Conservation (phyloP, 2,113 vertebrate genomes). For the Synodontis membranacea region DNA sequence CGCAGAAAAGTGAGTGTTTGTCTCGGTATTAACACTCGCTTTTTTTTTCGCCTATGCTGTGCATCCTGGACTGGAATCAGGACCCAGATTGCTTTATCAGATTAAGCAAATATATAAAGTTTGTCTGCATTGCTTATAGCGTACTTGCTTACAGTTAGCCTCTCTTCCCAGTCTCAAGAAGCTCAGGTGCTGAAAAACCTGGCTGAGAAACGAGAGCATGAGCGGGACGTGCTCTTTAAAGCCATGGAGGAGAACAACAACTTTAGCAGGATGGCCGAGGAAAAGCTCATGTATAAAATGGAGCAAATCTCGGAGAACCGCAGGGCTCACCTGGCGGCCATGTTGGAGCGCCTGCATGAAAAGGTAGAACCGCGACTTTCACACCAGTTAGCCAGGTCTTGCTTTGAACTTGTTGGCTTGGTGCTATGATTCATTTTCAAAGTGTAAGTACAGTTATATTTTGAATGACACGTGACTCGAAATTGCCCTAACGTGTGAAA, state of each 20-base stretch:
- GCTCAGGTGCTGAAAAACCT: constrained; percentile 88
- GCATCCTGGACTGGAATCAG: neutral
- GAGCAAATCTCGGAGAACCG: constrained; percentile 96
- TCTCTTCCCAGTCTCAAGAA: constrained; percentile 84
- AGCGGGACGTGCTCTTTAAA: constrained; percentile 93
- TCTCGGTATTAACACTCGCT: neutral
- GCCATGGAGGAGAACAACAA: constrained; percentile 98
- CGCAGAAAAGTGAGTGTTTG: constrained; percentile 82
- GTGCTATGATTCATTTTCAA: neutral
- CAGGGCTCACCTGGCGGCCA: constrained; percentile 87
- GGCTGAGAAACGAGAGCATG: constrained; percentile 91
- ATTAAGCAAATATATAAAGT: neutral
- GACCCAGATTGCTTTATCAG: neutral
- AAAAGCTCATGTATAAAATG: constrained; percentile 91
- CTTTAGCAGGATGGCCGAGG: constrained; percentile 96
- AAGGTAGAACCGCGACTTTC: constrained; percentile 76
- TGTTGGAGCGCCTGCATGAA: constrained; percentile 92
- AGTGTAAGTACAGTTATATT: neutral
- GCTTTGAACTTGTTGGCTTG: neutral
- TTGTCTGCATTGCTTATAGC: neutral
- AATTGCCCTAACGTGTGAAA: neutral
- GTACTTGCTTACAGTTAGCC: neutral
- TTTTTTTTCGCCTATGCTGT: no score
- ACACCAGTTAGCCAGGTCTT: neutral
- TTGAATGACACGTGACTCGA: neutral